Conservation (phyloP, 2,797 vertebrate genomes). For the Epinephelus awoara region DNA sequence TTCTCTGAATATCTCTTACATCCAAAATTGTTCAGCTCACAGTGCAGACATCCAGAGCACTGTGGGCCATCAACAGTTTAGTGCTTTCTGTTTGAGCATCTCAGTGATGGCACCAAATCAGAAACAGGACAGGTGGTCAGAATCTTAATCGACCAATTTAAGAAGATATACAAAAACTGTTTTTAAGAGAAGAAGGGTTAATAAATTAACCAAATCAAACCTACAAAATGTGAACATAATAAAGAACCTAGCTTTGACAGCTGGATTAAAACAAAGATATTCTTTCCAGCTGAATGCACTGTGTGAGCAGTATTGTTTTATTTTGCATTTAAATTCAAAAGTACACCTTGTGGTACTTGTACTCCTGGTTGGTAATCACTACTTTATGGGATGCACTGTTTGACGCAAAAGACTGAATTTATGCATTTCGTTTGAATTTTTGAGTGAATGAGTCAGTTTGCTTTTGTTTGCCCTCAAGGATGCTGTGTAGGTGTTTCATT, state of each 20-base stretch:
- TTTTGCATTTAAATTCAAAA: no score
- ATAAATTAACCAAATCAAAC: neutral
- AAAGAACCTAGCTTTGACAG: neutral
- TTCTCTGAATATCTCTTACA: neutral
- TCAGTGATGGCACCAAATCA: neutral
- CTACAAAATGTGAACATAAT: neutral
- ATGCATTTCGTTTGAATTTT: neutral
- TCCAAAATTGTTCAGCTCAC: no score
- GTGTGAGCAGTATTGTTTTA: neutral
- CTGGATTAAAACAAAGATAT: neutral
- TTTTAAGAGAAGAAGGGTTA: no score
- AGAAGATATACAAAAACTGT: no score
- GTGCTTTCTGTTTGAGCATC: neutral
- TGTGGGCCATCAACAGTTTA: neutral
- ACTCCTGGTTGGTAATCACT: neutral
- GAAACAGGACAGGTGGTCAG: neutral
- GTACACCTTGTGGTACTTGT: neutral
- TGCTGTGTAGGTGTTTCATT: conserved; percentile 38
- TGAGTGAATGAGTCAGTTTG: conserved; percentile 13
- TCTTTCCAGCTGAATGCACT: neutral
- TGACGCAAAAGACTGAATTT: neutral
- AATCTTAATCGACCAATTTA: no score
- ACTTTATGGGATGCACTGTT: neutral
- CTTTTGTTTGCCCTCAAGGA: conserved; percentile 28
- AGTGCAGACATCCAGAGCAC: neutral